Evolutionary conservation across 2,113 vertebrate species (phyloP).

Genomic region (Labeo rohita): DNA sequence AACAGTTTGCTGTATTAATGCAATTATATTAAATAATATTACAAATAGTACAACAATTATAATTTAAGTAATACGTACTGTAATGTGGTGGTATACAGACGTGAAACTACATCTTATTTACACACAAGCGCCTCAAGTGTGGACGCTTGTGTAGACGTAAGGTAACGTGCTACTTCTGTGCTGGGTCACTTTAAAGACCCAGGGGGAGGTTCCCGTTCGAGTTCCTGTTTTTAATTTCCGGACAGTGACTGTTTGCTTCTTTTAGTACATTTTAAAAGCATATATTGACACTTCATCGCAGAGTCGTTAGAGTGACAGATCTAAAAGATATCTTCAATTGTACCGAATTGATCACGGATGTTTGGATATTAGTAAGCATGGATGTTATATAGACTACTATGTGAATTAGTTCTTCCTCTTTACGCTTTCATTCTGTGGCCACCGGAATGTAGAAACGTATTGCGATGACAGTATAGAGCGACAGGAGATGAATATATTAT

Average conservation of each 20-base stretch:
- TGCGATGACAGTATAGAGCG: neutral
- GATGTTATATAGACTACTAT: neutral
- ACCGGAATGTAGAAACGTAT: neutral
- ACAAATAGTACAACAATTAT: too few species aligned
- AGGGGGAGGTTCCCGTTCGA: neutral
- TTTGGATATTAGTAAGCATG: neutral
- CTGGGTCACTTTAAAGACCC: slow-evolving; percentile 4
- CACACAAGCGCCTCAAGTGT: neutral
- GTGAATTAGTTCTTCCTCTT: neutral
- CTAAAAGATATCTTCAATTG: neutral
- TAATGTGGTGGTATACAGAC: too few species aligned
- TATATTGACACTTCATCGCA: neutral
- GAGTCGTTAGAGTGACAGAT: neutral
- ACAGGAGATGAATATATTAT: neutral
- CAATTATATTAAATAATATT: too few species aligned
- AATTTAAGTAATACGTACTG: too few species aligned
- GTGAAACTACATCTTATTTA: too few species aligned
- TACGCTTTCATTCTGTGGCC: neutral
- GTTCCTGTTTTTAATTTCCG: slow-evolving; percentile 13
- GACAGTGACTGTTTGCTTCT: neutral
- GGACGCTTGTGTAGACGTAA: neutral
- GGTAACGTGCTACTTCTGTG: neutral
- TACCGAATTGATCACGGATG: neutral
- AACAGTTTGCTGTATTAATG: too few species aligned
- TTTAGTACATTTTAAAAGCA: neutral